Percentiles rank a stretch among this genome's conserved stretches.
Conservation (phyloP, 1,140 invertebrate species). For the Drosophila carrolli region DNA sequence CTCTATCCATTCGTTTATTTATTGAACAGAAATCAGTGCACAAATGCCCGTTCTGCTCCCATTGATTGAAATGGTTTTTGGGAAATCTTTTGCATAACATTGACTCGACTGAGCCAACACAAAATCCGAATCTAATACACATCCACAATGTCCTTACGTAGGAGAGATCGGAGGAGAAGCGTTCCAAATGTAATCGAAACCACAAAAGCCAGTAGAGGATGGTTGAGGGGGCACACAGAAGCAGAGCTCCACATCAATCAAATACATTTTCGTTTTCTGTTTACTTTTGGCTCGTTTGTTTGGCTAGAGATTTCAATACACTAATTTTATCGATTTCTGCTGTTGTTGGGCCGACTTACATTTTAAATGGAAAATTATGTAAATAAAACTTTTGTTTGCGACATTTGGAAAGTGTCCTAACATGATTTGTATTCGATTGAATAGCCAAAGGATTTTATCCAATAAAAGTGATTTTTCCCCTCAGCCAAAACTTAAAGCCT, state of each 20-base stretch:
- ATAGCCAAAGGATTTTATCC: constrained; percentile 40
- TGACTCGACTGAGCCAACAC: constrained; percentile 50
- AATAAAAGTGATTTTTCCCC: constrained; percentile 1
- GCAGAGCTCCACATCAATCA: constrained; percentile 64
- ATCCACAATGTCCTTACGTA: constrained; percentile 42
- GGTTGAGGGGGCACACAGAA: not conserved
- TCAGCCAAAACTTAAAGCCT: constrained; percentile 12
- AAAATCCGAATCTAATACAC: constrained; percentile 46
- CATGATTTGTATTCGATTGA: constrained; percentile 27
- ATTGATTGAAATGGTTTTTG: constrained; percentile 56
- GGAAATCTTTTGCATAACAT: constrained; percentile 57
- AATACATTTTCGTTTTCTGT: constrained; percentile 68
- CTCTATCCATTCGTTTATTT: constrained; percentile 48
- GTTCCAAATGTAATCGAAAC: constrained; percentile 49
- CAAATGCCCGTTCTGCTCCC: constrained; percentile 27
- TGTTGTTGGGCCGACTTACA: constrained; percentile 48
- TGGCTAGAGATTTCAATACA: constrained; percentile 50
- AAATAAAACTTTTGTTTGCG: constrained; percentile 70
- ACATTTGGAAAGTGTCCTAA: constrained; percentile 28
- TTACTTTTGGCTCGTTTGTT: constrained; percentile 62
- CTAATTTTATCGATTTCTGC: constrained; percentile 74
- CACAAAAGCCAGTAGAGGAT: constrained; percentile 26
- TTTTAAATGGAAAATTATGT: constrained; percentile 75
- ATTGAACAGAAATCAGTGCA: constrained; percentile 31
- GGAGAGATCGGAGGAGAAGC: not conserved